Evolutionary conservation across 2,797 vertebrate species (phyloP).

Genomic region (Falco peregrinus): DNA sequence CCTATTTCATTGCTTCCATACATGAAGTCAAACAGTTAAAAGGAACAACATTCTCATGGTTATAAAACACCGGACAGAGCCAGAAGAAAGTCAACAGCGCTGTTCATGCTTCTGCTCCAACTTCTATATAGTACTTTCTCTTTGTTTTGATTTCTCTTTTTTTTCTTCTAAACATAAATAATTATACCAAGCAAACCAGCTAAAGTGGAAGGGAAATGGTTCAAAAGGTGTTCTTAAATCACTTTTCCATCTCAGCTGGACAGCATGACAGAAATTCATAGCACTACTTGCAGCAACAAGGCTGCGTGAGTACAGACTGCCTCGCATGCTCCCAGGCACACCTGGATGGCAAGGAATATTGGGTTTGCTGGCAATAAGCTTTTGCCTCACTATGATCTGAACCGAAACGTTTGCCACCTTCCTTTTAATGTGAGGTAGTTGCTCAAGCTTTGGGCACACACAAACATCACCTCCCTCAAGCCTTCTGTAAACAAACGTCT

Average conservation of each 20-base stretch:
- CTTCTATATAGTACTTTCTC: background rate
- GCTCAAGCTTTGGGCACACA: background rate
- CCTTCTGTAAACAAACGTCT: slow-evolving; percentile 17
- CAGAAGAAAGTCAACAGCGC: slow-evolving; percentile 14
- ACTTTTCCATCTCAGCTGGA: background rate
- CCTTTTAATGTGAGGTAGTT: background rate
- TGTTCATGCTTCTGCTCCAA: background rate
- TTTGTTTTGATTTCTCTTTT: slow-evolving; percentile 2
- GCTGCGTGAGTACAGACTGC: background rate
- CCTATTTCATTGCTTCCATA: background rate
- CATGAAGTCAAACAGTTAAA: background rate
- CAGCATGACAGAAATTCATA: background rate
- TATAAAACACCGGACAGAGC: background rate
- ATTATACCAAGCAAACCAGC: background rate
- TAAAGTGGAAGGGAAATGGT: background rate
- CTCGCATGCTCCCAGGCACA: background rate
- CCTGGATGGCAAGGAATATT: background rate
- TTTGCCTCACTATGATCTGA: background rate
- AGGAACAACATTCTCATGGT: background rate
- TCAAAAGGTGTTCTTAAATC: slow-evolving; percentile 20
- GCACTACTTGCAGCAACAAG: background rate
- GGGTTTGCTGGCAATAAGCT: background rate
- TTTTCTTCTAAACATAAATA: background rate
- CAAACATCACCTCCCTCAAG: background rate
- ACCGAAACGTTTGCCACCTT: background rate